Conservation (phyloP, 1,140 invertebrate species). For the Musca domestica region DNA sequence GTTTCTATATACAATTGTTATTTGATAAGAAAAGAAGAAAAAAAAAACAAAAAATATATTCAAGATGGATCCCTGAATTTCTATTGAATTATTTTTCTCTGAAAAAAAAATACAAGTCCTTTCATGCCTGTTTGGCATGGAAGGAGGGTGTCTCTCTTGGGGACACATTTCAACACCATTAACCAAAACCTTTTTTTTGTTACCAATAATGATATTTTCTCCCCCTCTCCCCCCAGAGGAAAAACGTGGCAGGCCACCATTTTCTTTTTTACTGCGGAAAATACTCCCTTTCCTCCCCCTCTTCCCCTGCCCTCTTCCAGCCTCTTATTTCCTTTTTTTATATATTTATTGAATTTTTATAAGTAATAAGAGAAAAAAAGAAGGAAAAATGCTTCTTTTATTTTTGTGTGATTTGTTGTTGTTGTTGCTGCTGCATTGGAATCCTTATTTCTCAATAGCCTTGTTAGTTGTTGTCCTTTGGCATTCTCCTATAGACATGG, state of each 20-base stretch:
- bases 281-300: too few species aligned
- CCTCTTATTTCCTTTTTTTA: slow-evolving; percentile 7
- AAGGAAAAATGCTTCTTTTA: slow-evolving; percentile 8
- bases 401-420: slow-evolving; percentile 12
- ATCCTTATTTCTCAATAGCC: slow-evolving; percentile 1
- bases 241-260: not conserved
- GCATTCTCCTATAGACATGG: slow-evolving; percentile 9
- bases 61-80: not conserved
- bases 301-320: not conserved
- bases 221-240: not conserved
- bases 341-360: slow-evolving; percentile 24
- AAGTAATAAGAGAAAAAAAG: slow-evolving; percentile 13
- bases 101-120: not conserved
- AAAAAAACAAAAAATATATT: not conserved
- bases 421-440: not conserved
- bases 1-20: not conserved
- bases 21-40: not conserved
- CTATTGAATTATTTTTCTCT: slow-evolving; percentile 5
- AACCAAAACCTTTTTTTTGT: slow-evolving; percentile 1
- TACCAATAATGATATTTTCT: slow-evolving; percentile 13
- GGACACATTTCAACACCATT: slow-evolving; percentile 10
- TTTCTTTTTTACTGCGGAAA: not conserved
- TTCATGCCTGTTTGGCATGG: not conserved
- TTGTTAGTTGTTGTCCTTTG: slow-evolving; percentile 2
- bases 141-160: not conserved